A percentile compares a stretch with the other conserved stretches of the same genome.
Conservation (phyloP, 2,888 invertebrate species). For the Eudiplozoon nipponicum region DNA sequence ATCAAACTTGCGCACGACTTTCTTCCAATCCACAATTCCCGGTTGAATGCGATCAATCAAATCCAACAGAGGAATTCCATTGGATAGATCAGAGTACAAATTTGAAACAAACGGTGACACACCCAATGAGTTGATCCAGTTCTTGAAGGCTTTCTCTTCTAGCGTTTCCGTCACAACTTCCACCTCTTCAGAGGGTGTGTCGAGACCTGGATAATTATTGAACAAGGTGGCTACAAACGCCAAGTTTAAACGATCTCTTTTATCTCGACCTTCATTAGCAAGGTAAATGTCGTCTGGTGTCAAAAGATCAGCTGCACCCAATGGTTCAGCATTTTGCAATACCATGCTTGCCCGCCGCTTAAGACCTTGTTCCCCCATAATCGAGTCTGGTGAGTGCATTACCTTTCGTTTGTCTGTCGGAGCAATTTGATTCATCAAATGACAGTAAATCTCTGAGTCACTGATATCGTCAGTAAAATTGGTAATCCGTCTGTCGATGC, state of each 20-base stretch:
- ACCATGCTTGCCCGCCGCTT: conserved; percentile 51
- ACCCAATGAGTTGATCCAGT: conserved; percentile 99
- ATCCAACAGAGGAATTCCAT: conserved; percentile 75
- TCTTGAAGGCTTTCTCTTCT: conserved; percentile 85
- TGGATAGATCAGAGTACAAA: conserved; percentile 75
- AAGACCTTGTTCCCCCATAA: conserved; percentile 17
- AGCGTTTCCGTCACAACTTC: conserved; percentile 55
- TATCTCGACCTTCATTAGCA: conserved; percentile 39
- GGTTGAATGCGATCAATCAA: conserved; percentile 80
- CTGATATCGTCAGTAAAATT: conserved; percentile 74
- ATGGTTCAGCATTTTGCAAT: conserved; percentile 75
- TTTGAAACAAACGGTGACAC: conserved; percentile 79
- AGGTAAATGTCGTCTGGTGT: conserved; percentile 70
- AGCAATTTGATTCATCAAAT: conserved; percentile 70
- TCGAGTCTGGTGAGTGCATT: conserved; percentile 4
- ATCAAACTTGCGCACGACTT: conserved; percentile 40
- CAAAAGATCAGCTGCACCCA: conserved; percentile 74
- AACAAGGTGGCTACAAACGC: conserved; percentile 95
- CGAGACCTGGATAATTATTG: conserved; percentile 56
- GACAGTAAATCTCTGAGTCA: conserved; percentile 74
- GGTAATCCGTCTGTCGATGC: conserved; percentile 41
- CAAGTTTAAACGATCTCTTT: conserved; percentile 48
- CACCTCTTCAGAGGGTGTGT: conserved; percentile 24
- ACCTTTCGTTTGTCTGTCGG: conserved; percentile 47
- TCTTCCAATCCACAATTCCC: conserved; percentile 73